These are phyloP conservation scores for Pagrus major DNA, from an alignment of 2,113 vertebrate species.

Conservation along the genomic window DNA sequence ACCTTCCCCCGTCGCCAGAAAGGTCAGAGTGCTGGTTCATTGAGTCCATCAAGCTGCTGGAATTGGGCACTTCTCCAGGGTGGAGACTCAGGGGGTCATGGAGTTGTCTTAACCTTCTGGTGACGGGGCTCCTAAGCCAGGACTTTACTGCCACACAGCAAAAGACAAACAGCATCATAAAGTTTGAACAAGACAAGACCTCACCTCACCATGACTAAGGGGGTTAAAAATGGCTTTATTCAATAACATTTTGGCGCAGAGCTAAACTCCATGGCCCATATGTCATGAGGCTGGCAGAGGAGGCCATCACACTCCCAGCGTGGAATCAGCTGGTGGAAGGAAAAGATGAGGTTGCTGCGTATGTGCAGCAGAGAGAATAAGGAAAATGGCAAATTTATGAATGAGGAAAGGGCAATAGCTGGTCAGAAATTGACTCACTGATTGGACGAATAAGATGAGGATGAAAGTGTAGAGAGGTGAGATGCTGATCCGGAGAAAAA, in stretches of 20 bases:
- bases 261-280: neutral
- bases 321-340: constrained; percentile 30
- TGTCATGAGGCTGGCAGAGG: constrained; percentile 35
- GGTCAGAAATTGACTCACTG: neutral
- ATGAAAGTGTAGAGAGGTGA: too few species aligned
- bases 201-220: neutral
- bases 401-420: neutral
- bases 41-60: constrained; percentile 5
- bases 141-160: constrained; percentile 25
- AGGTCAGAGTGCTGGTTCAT: constrained; percentile 1
- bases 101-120: neutral
- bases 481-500: constrained; percentile 1
- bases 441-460: neutral
- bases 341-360: constrained; percentile 18
- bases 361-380: constrained; percentile 4
- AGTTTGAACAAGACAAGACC: constrained; percentile 2
- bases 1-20: neutral
- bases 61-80: neutral
- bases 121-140: constrained; percentile 6
- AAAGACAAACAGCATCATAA: constrained; percentile 34
- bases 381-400: neutral
- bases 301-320: constrained; percentile 13
- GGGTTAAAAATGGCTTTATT: constrained; percentile 20
- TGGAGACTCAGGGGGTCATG: constrained; percentile 1
- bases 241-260: constrained; percentile 17